A percentile compares a stretch with the other conserved stretches of the same genome.
phyloP scores from a whole-genome alignment of 2,113 vertebrate genomes.

The Sisor rabdophorus region DNA sequence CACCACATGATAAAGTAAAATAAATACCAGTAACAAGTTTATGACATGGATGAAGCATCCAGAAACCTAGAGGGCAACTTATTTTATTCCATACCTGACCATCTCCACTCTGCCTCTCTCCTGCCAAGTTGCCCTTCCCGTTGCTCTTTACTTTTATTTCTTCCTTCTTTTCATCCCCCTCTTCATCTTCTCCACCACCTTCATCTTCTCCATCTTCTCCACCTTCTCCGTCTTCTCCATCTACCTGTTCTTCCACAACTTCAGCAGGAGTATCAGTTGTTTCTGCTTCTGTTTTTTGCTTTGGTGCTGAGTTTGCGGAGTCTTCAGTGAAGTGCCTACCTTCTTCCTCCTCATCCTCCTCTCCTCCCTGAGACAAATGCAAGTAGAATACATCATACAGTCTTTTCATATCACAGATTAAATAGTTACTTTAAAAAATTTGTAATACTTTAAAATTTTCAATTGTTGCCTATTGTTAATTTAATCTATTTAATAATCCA shows the following conservation, averaged over 20 bases:
- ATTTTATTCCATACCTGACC: conserved; percentile 78
- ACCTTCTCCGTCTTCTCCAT: conserved; percentile 52
- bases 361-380: conserved; percentile 55
- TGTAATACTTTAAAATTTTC: too few species aligned
- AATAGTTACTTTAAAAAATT: background rate
- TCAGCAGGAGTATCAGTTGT: conserved; percentile 66
- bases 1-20: background rate
- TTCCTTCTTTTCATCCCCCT: conserved; percentile 50
- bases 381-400: background rate
- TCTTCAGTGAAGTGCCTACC: conserved; percentile 82
- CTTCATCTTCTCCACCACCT: conserved; percentile 64
- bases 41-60: background rate
- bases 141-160: conserved; percentile 70
- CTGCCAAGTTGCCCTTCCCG: conserved; percentile 77
- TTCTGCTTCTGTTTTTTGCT: conserved; percentile 65
- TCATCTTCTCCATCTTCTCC: conserved; percentile 55
- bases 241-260: conserved; percentile 50
- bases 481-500: too few species aligned
- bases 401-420: background rate
- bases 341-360: conserved; percentile 78
- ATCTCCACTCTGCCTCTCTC: conserved; percentile 93
- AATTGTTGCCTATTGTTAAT: too few species aligned
- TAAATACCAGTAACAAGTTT: background rate
- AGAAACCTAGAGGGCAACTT: background rate
- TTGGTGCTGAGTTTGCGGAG: conserved; percentile 71